Evolutionary conservation across 2,888 invertebrate species (phyloP), one percentile per base, ranked within the genome.

Genomic region (Ferrisia virgata): DNA sequence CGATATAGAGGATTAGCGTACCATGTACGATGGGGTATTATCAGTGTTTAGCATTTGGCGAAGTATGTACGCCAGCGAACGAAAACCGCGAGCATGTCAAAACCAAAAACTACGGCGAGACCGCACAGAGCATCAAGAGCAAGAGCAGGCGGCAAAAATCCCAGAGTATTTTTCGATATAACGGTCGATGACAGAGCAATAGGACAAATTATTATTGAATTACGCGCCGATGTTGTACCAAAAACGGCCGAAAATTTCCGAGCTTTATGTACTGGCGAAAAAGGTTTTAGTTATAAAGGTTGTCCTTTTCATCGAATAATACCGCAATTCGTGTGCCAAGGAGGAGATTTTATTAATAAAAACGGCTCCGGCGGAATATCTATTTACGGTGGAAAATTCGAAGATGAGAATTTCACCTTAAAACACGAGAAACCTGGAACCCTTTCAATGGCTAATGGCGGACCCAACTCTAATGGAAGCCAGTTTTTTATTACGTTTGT

Each of bases 401-500:
- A 82, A 40, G 82, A 82, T 28, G 82, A 82, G 31, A 82, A 82
- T 43, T 82, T 82, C 40, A 69, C 25, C 36, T 39, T 82, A 25
- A 82, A 82, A 40, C 82, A 82, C 47, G 47, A 39, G 28, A n/a
- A 43, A 22, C 40, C 82, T 15, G 84, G 84, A 25, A 76, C 76
- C 79, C 40, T 84, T 36, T 84, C 84, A 33, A 84, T 84, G 84
- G 84, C 84, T 28, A 84, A 84, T 53, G 31, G 18, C 79, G 84
- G 78, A 43, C 84, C 78, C 22, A 84, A 84, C 28, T 47, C 84
- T 47, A 84, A 84, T 69, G 79, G 84, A 31, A 78, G 84, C 39
- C 84, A 84, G 79, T 84, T 84, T 69, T 84, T 76, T 69, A 78
- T 84, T 36, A 84, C 84, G 33, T 79, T 79, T n/a, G 79, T 31